Percentiles rank a stretch among this genome's conserved stretches.
These are phyloP conservation scores for Gulo gulo DNA, from an alignment of 2,113 vertebrate species.

Conservation along the genomic window DNA sequence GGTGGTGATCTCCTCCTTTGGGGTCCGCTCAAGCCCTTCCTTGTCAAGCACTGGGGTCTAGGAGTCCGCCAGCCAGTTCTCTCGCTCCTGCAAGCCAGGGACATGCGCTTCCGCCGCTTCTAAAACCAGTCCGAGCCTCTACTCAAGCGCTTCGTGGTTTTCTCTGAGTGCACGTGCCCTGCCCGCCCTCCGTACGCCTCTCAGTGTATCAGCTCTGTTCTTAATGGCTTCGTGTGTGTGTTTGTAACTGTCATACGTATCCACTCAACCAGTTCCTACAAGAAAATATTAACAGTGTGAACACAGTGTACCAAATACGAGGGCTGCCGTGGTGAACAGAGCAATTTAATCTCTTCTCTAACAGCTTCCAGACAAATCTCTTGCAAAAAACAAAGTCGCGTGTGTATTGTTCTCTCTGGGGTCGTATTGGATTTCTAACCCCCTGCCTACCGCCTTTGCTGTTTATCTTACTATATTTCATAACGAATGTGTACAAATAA, in stretches of 20 bases:
- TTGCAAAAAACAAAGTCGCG: accelerated
- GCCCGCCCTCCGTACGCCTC: accelerated
- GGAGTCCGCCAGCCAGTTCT: neutral
- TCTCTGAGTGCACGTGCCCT: neutral
- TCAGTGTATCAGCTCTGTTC: accelerated
- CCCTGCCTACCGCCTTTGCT: neutral
- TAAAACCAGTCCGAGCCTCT: neutral
- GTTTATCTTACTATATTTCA: neutral
- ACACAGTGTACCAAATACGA: neutral
- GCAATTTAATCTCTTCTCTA: neutral
- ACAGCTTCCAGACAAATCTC: neutral
- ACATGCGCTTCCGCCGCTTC: no score
- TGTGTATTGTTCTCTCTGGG: no score
- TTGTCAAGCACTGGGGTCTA: neutral
- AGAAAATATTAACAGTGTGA: neutral
- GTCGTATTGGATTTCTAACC: neutral
- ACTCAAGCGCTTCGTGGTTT: neutral
- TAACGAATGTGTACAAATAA: neutral
- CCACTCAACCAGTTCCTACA: neutral
- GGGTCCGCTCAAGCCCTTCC: neutral
- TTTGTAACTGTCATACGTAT: neutral
- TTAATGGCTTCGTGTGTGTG: neutral
- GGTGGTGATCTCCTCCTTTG: neutral
- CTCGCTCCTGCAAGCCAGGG: neutral
- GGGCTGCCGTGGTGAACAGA: accelerated